Percentiles rank a stretch among this genome's conserved stretches.
Evolutionary conservation across 2,888 invertebrate species (phyloP).

Genomic region (Aleiodes leptofemur): DNA sequence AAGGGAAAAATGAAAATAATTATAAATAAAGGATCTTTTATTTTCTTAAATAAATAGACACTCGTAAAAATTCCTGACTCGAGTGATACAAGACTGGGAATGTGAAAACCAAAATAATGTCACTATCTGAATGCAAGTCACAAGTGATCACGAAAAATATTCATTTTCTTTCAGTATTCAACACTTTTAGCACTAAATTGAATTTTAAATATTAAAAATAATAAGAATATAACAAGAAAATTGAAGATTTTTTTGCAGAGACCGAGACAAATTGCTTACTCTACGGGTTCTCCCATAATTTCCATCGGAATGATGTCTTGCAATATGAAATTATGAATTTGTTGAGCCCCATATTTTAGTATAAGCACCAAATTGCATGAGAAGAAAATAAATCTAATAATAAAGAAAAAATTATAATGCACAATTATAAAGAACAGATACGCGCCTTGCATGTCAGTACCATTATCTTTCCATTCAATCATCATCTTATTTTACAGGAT

Average conservation of each 20-base stretch:
- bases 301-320: conserved; percentile 56
- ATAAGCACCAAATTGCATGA: conserved; percentile 68
- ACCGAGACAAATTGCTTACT: background rate
- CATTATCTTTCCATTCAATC: conserved; percentile 37
- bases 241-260: background rate
- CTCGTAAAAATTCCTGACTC: background rate
- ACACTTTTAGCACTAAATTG: background rate
- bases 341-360: conserved; percentile 61
- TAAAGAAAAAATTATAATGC: conserved; percentile 41
- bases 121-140: conserved; percentile 1
- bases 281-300: conserved; percentile 41
- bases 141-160: background rate
- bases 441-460: conserved; percentile 67
- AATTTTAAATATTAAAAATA: no score
- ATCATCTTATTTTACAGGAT: conserved; percentile 30
- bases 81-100: background rate
- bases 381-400: conserved; percentile 44
- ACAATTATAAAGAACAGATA: conserved; percentile 54
- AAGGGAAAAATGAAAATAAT: background rate
- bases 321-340: conserved; percentile 29
- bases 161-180: conserved; percentile 3
- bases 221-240: no score
- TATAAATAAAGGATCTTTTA: background rate
- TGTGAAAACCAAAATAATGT: background rate
- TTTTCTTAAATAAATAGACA: background rate